Percentiles rank a stretch among this genome's conserved stretches.
phyloP scores from a whole-genome alignment of 1,140 invertebrate species.

The Trichoplusia ni region DNA sequence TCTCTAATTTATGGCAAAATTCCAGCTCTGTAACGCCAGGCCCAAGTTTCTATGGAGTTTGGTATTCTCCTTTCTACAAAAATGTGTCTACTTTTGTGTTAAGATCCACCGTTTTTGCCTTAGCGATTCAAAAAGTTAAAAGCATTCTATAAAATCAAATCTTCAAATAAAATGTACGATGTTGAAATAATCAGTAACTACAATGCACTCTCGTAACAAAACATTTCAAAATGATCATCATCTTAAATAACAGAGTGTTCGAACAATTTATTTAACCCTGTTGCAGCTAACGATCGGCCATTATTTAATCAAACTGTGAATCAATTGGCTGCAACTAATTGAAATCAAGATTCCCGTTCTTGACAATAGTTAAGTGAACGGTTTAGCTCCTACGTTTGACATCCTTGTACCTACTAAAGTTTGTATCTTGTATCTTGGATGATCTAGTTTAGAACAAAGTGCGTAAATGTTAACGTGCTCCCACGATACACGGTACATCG shows the following conservation, averaged over 20 bases:
- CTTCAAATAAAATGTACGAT: not conserved
- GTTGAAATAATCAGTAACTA: not conserved
- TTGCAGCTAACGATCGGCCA: conserved; percentile 11
- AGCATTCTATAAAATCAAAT: not conserved
- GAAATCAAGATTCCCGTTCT: not conserved
- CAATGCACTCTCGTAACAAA: conserved; percentile 9
- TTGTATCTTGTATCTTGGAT: too few relatives aligned
- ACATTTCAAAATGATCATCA: conserved; percentile 5
- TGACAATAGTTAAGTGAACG: conserved; percentile 1
- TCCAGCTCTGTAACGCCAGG: too few relatives aligned
- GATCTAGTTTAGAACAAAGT: too few relatives aligned
- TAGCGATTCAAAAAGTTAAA: too few relatives aligned
- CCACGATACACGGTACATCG: too few relatives aligned
- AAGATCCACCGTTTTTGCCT: too few relatives aligned
- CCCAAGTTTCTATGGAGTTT: too few relatives aligned
- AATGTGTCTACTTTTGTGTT: too few relatives aligned
- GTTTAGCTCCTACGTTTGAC: not conserved
- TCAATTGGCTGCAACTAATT: conserved; percentile 39
- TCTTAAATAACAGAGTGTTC: conserved; percentile 7
- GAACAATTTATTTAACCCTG: conserved; percentile 6
- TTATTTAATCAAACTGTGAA: conserved; percentile 36
- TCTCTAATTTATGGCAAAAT: too few relatives aligned
- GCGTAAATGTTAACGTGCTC: too few relatives aligned
- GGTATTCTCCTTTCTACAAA: too few relatives aligned
- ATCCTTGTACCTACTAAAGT: too few relatives aligned